phyloP scores from a whole-genome alignment of 2,113 vertebrate genomes.

The Petaurus breviceps region DNA sequence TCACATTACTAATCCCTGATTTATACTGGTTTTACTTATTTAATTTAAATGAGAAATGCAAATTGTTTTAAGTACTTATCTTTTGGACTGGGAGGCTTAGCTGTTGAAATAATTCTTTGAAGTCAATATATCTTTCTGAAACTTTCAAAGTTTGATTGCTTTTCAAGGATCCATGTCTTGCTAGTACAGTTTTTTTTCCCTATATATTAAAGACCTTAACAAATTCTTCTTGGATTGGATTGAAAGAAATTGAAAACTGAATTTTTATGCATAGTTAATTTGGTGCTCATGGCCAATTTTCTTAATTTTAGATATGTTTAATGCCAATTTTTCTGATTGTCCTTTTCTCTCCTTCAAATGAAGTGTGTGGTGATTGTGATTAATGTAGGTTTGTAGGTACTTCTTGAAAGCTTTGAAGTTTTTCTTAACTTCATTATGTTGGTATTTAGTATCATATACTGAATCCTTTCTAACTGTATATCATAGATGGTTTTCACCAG shows the following conservation, averaged over 20 bases:
- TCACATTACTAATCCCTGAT: neutral
- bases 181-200: no score
- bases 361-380: neutral
- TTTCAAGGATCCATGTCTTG: neutral
- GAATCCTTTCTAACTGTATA: neutral
- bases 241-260: neutral
- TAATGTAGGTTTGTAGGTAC: neutral
- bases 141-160: neutral
- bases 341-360: neutral
- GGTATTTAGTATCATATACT: no score
- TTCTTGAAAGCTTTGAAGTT: neutral
- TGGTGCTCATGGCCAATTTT: neutral
- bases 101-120: neutral
- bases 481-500: neutral
- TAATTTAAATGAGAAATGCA: no score
- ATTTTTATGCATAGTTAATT: neutral
- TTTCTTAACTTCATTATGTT: neutral
- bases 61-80: neutral
- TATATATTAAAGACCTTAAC: neutral
- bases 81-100: neutral
- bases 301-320: neutral
- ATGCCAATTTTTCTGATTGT: neutral
- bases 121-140: neutral
- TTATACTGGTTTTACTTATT: neutral
- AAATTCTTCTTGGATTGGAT: neutral